These are phyloP conservation scores for Hipposideros larvatus DNA, from an alignment of 2,797 vertebrate genomes.

Conservation along the genomic window DNA sequence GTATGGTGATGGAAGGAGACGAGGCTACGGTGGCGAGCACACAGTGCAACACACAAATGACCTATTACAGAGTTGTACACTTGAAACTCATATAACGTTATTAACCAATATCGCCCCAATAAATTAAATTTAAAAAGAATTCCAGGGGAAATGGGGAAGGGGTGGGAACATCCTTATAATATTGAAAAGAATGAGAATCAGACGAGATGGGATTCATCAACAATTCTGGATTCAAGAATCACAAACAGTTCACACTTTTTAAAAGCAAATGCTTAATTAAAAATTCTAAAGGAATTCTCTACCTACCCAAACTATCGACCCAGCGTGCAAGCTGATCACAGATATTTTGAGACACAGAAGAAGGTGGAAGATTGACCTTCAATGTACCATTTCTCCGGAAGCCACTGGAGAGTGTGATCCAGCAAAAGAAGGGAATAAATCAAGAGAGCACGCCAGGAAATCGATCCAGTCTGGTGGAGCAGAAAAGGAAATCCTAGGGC, in stretches of 20 bases:
- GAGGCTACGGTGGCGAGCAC: too few relatives aligned
- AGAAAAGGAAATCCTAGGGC: not conserved
- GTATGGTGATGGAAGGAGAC: too few relatives aligned
- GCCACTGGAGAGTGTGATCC: not conserved
- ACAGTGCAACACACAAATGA: too few relatives aligned
- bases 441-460: not conserved
- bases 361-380: too few relatives aligned
- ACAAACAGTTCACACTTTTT: not conserved
- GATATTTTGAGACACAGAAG: rapidly evolving
- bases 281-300: not conserved
- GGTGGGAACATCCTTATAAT: rapidly evolving
- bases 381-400: not conserved
- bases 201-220: not conserved
- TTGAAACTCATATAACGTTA: too few relatives aligned
- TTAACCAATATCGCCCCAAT: too few relatives aligned
- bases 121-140: not conserved
- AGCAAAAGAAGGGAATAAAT: not conserved
- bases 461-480: rapidly evolving
- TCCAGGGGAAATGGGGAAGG: not conserved
- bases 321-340: too few relatives aligned
- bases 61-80: too few relatives aligned
- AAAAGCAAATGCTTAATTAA: not conserved
- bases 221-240: not conserved
- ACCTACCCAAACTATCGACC: not conserved
- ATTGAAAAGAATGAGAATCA: not conserved